Percentiles rank a stretch among this genome's conserved stretches.
Conservation (phyloP, 2,888 invertebrate genomes). For the Torymus texanus region DNA sequence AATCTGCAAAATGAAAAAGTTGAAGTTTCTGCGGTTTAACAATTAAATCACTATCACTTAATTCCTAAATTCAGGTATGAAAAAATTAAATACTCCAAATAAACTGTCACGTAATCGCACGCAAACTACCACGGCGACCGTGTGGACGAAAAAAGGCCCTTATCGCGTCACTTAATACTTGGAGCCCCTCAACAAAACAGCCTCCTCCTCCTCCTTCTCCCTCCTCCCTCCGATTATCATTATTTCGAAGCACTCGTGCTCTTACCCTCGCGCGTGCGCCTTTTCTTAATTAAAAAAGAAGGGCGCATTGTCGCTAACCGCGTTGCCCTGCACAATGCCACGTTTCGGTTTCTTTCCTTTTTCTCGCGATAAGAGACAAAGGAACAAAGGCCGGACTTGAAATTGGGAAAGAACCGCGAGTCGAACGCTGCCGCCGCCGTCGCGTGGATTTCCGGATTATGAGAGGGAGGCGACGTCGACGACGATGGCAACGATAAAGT, state of each 20-base stretch:
- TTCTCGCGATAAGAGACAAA: slow-evolving; percentile 57
- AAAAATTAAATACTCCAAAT: no score
- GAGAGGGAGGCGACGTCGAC: slow-evolving; percentile 67
- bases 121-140: no score
- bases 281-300: slow-evolving; percentile 53
- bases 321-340: background rate
- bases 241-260: slow-evolving; percentile 38
- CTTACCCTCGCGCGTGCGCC: background rate
- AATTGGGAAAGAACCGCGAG: slow-evolving; percentile 52
- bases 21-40: no score
- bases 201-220: slow-evolving; percentile 12
- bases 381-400: slow-evolving; percentile 46
- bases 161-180: slow-evolving; percentile 41
- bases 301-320: slow-evolving; percentile 43
- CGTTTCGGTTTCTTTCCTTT: no score
- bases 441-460: slow-evolving; percentile 71
- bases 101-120: no score
- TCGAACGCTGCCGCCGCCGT: slow-evolving; percentile 60
- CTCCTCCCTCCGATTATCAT: slow-evolving; percentile 24
- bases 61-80: no score
- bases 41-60: no score
- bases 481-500: slow-evolving; percentile 69
- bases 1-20: no score
- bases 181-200: slow-evolving; percentile 23
- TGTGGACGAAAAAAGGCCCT: background rate